A percentile compares a stretch with the other conserved stretches of the same genome.
These are phyloP conservation scores for Drosophila merina DNA, from an alignment of 2,888 invertebrate species.

Conservation along the genomic window DNA sequence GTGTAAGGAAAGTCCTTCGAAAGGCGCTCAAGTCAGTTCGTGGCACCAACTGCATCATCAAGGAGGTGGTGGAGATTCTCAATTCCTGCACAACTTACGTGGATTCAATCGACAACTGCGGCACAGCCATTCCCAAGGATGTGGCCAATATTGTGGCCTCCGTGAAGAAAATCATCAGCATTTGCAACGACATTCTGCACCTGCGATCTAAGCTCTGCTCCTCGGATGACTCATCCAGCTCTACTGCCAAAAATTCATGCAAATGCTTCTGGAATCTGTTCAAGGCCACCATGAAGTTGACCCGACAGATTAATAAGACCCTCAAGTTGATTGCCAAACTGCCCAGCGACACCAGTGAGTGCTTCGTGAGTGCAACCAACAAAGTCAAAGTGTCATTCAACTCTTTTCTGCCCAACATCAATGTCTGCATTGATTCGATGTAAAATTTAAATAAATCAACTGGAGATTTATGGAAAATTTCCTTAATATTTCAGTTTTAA, in stretches of 20 bases:
- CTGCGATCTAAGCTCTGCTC: neutral
- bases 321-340: conserved; percentile 49
- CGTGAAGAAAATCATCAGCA: conserved; percentile 49
- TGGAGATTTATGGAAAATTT: neutral
- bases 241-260: conserved; percentile 10
- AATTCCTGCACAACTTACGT: conserved; percentile 50
- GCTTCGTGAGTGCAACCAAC: conserved; percentile 50
- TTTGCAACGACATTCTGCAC: conserved; percentile 48
- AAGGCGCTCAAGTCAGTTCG: neutral
- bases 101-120: conserved; percentile 53
- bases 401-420: conserved; percentile 49
- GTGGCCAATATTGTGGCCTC: conserved; percentile 49
- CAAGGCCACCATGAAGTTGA: conserved; percentile 35
- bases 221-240: neutral
- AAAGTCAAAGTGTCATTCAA: conserved; percentile 37
- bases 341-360: conserved; percentile 55
- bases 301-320: conserved; percentile 46
- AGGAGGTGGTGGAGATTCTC: conserved; percentile 49
- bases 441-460: neutral
- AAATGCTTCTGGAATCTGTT: conserved; percentile 39
- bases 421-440: conserved; percentile 36
- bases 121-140: conserved; percentile 60
- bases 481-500: neutral
- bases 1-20: neutral
- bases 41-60: conserved; percentile 49